phyloP scores from a whole-genome alignment of 2,113 vertebrate genomes.

The Acrocephalus arundinaceus region DNA sequence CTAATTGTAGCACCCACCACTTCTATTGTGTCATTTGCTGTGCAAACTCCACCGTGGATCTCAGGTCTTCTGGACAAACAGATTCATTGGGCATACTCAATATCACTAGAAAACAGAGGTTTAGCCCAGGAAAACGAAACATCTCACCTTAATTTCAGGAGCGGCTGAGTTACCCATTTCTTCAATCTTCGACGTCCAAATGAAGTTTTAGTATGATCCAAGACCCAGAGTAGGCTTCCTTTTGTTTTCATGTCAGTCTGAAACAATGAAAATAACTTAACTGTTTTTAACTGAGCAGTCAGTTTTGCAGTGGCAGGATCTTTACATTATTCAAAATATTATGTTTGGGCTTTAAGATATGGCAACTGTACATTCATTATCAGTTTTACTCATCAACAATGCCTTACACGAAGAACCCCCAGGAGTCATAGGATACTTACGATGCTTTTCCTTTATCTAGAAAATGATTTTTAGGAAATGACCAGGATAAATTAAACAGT shows the following conservation, averaged over 20 bases:
- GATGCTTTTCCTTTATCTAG: not conserved
- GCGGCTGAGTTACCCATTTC: conserved; percentile 92
- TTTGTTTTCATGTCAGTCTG: conserved; percentile 87
- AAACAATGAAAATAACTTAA: not conserved
- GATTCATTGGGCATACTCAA: rapidly evolving
- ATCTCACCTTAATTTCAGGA: conserved; percentile 84
- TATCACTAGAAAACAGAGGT: not conserved
- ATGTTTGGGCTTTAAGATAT: not conserved
- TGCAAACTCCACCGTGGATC: not conserved
- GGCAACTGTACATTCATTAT: not conserved
- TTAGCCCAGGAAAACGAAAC: not conserved
- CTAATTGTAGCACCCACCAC: not conserved
- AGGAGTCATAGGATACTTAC: not conserved
- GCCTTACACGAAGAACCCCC: not conserved
- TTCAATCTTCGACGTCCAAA: conserved; percentile 91
- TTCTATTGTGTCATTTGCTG: rapidly evolving
- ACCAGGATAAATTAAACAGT: not conserved
- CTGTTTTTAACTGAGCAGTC: not conserved
- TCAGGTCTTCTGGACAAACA: not conserved
- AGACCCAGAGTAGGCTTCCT: conserved; percentile 93
- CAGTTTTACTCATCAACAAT: not conserved
- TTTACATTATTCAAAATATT: not conserved
- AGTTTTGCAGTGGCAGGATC: not conserved
- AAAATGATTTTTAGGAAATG: not conserved
- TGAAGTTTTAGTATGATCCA: conserved; percentile 89